Conservation (phyloP, 2,113 vertebrate genomes). For the Platanista minor region DNA sequence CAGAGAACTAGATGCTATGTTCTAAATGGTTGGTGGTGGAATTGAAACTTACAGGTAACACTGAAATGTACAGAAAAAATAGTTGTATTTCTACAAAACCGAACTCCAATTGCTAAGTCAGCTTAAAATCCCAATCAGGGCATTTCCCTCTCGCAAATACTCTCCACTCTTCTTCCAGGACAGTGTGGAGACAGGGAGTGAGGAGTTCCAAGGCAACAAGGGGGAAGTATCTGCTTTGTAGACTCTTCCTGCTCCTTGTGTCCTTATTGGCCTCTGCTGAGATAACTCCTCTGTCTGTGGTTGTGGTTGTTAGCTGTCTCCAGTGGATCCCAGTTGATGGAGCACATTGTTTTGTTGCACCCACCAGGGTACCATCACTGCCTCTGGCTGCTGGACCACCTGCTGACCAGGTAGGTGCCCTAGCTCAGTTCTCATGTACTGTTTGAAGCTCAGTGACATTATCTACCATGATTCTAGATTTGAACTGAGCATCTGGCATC, state of each 20-base stretch:
- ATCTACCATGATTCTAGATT: not conserved
- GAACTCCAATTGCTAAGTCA: not conserved
- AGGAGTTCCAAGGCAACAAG: not conserved
- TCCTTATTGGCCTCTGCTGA: not conserved
- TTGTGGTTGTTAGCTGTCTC: not conserved
- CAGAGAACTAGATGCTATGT: not conserved
- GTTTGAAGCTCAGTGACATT: not conserved
- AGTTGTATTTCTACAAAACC: not conserved
- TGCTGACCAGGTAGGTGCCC: not conserved
- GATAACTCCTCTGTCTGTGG: not conserved
- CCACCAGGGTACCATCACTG: fast-evolving
- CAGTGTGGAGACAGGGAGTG: not conserved
- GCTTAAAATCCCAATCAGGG: not conserved
- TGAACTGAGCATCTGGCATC: not conserved
- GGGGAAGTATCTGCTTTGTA: not conserved
- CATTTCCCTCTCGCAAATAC: not conserved
- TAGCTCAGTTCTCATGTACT: not conserved
- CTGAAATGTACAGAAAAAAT: not conserved
- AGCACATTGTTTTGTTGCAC: not conserved
- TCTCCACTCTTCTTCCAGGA: not conserved
- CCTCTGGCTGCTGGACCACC: not conserved
- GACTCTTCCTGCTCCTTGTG: not conserved
- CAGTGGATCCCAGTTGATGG: no score
- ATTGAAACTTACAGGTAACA: not conserved
- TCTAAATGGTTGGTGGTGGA: not conserved